These are phyloP conservation scores for Subacronicta megacephala DNA, from an alignment of 2,888 invertebrate genomes.

Conservation along the genomic window DNA sequence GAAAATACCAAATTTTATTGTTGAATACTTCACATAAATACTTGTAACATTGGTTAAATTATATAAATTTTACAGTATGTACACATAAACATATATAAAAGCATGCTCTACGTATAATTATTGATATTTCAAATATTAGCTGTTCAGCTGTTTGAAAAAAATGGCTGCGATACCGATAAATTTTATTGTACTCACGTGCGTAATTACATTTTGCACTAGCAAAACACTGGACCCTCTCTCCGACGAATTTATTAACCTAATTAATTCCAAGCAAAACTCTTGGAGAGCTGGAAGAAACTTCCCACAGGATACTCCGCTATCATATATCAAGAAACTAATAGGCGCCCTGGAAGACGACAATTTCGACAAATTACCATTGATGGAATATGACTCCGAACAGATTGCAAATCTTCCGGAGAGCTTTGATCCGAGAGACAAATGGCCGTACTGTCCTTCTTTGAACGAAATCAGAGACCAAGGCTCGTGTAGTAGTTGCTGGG, in stretches of 20 bases:
- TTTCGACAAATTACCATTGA: constrained; percentile 81
- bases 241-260: constrained; percentile 91
- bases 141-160: no score
- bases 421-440: constrained; percentile 94
- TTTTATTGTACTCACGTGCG: constrained; percentile 63
- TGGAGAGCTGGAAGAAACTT: constrained; percentile 96
- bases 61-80: not conserved
- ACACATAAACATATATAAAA: not conserved
- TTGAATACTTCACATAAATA: not conserved
- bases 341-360: constrained; percentile 91
- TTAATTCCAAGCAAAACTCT: constrained; percentile 92
- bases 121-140: no score
- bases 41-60: not conserved
- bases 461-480: constrained; percentile 95
- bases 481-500: constrained; percentile 98
- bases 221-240: constrained; percentile 89
- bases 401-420: constrained; percentile 91
- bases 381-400: constrained; percentile 70
- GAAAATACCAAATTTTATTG: no score
- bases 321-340: constrained; percentile 91
- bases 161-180: no score
- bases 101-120: no score
- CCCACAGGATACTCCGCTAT: constrained; percentile 87
- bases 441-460: constrained; percentile 96
- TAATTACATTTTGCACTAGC: constrained; percentile 57